Evolutionary conservation across 2,113 vertebrate genomes (phyloP), one percentile per base, ranked within the genome.

Genomic region (Lamprotornis superbus): DNA sequence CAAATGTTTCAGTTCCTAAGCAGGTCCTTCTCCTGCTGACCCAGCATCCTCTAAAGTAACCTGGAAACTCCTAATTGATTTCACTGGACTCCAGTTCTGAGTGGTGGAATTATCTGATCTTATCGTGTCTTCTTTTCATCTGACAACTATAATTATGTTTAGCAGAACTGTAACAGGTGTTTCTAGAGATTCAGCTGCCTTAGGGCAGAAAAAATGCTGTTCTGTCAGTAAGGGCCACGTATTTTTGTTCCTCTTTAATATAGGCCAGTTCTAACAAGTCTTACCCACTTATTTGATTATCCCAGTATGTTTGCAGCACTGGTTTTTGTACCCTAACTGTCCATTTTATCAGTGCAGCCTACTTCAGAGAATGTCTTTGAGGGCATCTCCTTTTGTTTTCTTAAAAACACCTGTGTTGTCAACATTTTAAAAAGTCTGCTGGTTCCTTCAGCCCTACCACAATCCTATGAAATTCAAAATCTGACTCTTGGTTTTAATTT

Each of bases 401-500:
- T 19, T 10, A 80, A 88, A 86, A 88, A 40, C 78, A 71, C 23
- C 39, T 77, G 28, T 59, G 47, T 67, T 94, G 52, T 27, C 2
- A 24, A 73, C 1, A 10, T 55, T 73, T 93, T 89, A 90, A 59
- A 9, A 61, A 83, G 55, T 39, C 39, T 61, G 9, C 20, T 53
- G 12, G 19, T 30, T 75, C 49, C 39, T 77, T 49, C 37, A 46
- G 59, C 83, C 31, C 55, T 91, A 40, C 64, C 69, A 55, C 11
- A 60, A 50, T 82, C 16, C 74, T 53, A 40, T 44, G 27, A 50
- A 85, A 93, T 69, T 77, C 18, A 84, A 56, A 82, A 81, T 81
- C 30, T 79, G 64, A 75, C 60, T 91, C 73, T 95, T 87, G 23
- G 68, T 73, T 93, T 97, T 88, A 89, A 93, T 90, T 94, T 94